Base-by-base conservation (phyloP, 2,888 invertebrate species). In the Galeopsomyia nigrocyanea region DNA sequence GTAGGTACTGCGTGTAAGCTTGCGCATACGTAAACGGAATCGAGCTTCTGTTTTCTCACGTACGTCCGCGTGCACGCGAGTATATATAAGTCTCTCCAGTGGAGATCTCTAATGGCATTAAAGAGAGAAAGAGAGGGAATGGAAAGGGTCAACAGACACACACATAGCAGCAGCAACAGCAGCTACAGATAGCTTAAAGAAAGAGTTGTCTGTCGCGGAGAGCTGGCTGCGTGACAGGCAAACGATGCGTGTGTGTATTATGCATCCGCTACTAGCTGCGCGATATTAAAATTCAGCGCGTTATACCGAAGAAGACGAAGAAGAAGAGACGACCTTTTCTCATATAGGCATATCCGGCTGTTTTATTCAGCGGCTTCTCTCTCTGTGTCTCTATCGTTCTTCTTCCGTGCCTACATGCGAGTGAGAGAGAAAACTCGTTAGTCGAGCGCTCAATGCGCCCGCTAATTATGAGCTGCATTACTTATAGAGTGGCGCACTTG, bases 401-500 rank as follows among this genome's bases (percentile, higher is more conserved):
- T 39, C 13, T 10, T 7, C 7, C 7, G 10, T 39, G 39, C 13
- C 7, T 13, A 1, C 7, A 3, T 10, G 7, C 39, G 39, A 1
- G 39, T 10, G 39, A 10, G 7, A 74, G 64, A 79, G 80, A 80
- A 82, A 82, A 81, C 81, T 83, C 81, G 82, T 82, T 81, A 82
- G 79, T 77, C n/a, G 10, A 10, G 47, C 39, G 19, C 22, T 56
- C 50, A 83, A 83, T 82, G 78, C 79, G 78, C 77, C 76, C 78
- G 79, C 80, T 82, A 82, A 83, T 83, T 83, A 82, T 81, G 80
- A 78, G 75, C 77, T 83, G 82, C 82, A 82, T 83, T 83, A 82
- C 79, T 83, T 79, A 83, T 82, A 39, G 39, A 2, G 81, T 80
- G 78, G 62, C 65, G 64, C 56, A 19, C 69, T 61, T 61, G 55